Evolutionary conservation across 2,888 invertebrate species (phyloP).

Genomic region (Drosophila prolongata): DNA sequence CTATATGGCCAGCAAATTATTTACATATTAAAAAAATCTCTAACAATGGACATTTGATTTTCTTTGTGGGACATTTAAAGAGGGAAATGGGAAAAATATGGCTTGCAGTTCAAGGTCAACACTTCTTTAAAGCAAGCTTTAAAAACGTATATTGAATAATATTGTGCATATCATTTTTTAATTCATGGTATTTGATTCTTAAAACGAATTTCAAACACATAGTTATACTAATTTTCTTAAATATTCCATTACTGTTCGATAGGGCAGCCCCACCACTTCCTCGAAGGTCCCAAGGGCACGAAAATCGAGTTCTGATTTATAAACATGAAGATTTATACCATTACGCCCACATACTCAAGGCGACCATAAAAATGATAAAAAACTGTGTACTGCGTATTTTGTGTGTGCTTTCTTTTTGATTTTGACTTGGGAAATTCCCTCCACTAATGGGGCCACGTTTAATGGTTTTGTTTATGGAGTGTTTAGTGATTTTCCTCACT

Average conservation of each 20-base stretch:
- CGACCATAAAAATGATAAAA: conserved; percentile 69
- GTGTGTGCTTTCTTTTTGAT: conserved; percentile 4
- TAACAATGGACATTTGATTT: conserved; percentile 45
- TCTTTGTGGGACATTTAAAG: conserved; percentile 15
- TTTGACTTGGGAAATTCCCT: conserved; percentile 20
- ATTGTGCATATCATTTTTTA: too few relatives aligned
- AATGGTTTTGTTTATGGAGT: conserved; percentile 81
- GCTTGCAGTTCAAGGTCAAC: conserved; percentile 23
- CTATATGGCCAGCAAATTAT: conserved; percentile 79
- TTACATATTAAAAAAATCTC: conserved; percentile 66
- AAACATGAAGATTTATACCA: conserved; percentile 77
- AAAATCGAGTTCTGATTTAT: conserved; percentile 66
- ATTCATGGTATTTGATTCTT: too few relatives aligned
- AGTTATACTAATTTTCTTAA: not conserved
- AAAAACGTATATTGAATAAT: too few relatives aligned
- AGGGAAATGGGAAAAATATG: conserved; percentile 17
- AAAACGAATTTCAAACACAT: not conserved
- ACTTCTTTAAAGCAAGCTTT: not conserved
- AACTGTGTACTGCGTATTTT: conserved; percentile 44
- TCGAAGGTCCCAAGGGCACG: conserved; percentile 55
- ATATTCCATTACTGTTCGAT: not conserved
- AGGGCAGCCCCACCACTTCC: not conserved
- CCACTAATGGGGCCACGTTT: conserved; percentile 60
- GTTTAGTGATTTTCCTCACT: conserved; percentile 72
- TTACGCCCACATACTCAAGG: conserved; percentile 73